Base-by-base conservation (phyloP, 2,113 vertebrate genomes). In the Dasyornis broadbenti region DNA sequence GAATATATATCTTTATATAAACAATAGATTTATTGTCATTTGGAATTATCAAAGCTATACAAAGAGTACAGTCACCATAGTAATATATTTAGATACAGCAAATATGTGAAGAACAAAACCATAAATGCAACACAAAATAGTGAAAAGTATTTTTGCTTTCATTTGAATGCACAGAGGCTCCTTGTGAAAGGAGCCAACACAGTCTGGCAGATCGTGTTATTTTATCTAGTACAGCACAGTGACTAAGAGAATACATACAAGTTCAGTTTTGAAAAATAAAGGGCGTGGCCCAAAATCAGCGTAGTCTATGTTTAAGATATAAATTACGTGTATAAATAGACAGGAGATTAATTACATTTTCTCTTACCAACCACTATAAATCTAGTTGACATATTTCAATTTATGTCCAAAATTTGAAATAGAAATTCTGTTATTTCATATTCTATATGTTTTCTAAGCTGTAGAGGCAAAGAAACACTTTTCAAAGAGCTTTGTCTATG, bases 401-500 rank as follows among this genome's bases (percentile, higher is more conserved):
- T 26, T 33, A 28, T 40, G 12, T n/a, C 13, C 23, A 71, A 68
- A 68, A 68, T 64, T 64, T 89, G 18, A 68, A 82, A 60, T 15
- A 57, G 3, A 50, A 88, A 40, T 17, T 3, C 1, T 3, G 1
- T 63, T 54, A 50, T 66, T 72, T 91, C 10, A 11, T 42, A 64
- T 10, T 22, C 3, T 78, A 69, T 61, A 28, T 56, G 47, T 69
- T 77, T 83, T 86, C 31, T 68, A 39, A 40, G 13, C 42, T 22
- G 2, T 40, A 6, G 11, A 78, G n/a, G 13, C 27, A 73, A 89
- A 47, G 22, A 70, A 85, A 42, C 2, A 6, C 0, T 0, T 81
- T 92, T 90, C 7, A 40, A 69, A 84, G 16, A 37, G 4, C 8
- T 71, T 70, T 47, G 13, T 47, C 10, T 56, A 6, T 8, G 6